A percentile compares a stretch with the other conserved stretches of the same genome.
phyloP scores from a whole-genome alignment of 2,888 invertebrate species.

The Dynastes hyllus region DNA sequence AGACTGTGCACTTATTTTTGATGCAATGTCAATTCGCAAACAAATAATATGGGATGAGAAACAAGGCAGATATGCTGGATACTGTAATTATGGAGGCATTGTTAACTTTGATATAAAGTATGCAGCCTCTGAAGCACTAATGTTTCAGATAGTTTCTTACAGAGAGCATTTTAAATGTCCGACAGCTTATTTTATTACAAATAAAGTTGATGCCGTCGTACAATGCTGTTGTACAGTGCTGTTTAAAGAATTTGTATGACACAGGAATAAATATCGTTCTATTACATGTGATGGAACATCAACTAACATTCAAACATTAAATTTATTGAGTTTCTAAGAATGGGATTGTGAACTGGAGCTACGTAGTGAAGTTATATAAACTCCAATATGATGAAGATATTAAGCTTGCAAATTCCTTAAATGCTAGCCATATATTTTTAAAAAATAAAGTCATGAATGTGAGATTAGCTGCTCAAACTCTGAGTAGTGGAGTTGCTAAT shows the following conservation, averaged over 20 bases:
- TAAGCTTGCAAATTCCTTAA: neutral
- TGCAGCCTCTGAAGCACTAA: slow-evolving; percentile 50
- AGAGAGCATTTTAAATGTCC: slow-evolving; percentile 8
- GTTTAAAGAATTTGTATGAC: slow-evolving; percentile 49
- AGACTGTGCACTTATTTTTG: slow-evolving; percentile 54
- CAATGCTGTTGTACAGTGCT: slow-evolving; percentile 48
- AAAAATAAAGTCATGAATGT: neutral
- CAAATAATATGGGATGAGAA: slow-evolving; percentile 36
- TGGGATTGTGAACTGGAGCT: neutral
- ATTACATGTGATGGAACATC: slow-evolving; percentile 51
- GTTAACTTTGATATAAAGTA: slow-evolving; percentile 17
- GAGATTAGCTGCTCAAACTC: slow-evolving; percentile 45
- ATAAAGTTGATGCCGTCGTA: slow-evolving; percentile 48
- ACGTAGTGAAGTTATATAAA: neutral
- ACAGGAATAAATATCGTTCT: slow-evolving; percentile 47
- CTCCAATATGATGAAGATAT: neutral
- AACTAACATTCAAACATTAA: slow-evolving; percentile 35
- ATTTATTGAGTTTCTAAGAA: neutral
- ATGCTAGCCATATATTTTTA: neutral
- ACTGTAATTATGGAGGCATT: slow-evolving; percentile 52
- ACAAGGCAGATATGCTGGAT: slow-evolving; percentile 33
- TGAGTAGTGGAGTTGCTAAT: slow-evolving; percentile 57
- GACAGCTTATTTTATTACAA: slow-evolving; percentile 46
- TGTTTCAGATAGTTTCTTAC: slow-evolving; percentile 53
- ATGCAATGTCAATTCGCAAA: slow-evolving; percentile 48